Evolutionary conservation across 2,113 vertebrate genomes (phyloP).

Genomic region (Sardina pilchardus): DNA sequence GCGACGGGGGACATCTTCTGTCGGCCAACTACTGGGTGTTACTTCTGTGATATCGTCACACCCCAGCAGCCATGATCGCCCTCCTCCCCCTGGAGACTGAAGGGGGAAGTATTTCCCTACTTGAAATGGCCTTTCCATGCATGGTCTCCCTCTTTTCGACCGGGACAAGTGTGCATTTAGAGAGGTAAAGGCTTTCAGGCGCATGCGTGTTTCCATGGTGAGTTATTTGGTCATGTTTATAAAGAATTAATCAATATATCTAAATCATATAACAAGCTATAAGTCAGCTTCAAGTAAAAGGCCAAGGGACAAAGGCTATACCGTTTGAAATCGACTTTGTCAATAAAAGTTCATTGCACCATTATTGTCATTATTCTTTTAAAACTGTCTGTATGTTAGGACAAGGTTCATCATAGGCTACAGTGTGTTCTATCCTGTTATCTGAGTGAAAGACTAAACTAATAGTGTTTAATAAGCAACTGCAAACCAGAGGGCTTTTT

Average conservation of each 20-base stretch:
- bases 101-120: constrained; percentile 6
- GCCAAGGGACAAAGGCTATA: not conserved
- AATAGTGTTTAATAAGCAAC: not conserved
- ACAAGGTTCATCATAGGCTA: not conserved
- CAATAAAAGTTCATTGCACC: not conserved
- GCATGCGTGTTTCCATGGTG: constrained; percentile 73
- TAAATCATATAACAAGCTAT: constrained; percentile 78
- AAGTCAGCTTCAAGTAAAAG: constrained; percentile 79
- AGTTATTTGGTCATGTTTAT: constrained; percentile 80
- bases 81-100: constrained; percentile 8
- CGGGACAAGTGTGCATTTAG: constrained; percentile 50
- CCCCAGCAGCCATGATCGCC: constrained; percentile 9
- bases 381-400: not conserved
- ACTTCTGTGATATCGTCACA: constrained; percentile 16
- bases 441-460: not conserved
- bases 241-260: constrained; percentile 78
- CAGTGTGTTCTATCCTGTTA: not conserved
- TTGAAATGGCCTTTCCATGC: constrained; percentile 22
- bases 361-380: not conserved
- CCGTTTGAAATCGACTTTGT: not conserved
- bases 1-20: not conserved
- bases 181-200: constrained; percentile 59
- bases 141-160: constrained; percentile 18
- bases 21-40: constrained; percentile 6
- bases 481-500: not conserved